Percentiles rank a stretch among this genome's conserved stretches.
These are phyloP conservation scores for Coelinius sp. DNA, from an alignment of 2,888 invertebrate genomes.

Conservation along the genomic window DNA sequence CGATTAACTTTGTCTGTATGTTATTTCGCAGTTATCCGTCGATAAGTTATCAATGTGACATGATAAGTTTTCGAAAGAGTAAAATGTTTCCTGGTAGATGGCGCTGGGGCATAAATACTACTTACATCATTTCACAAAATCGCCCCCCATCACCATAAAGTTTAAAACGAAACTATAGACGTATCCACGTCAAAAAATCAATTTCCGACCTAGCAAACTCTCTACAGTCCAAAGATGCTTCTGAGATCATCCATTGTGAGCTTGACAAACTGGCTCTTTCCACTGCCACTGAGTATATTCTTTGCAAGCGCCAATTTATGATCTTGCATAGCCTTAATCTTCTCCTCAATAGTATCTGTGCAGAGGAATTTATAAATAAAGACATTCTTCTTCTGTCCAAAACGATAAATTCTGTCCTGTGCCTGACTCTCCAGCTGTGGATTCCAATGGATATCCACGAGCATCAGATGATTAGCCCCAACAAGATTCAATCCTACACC, in stretches of 20 bases:
- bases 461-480: constrained; percentile 91
- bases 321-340: constrained; percentile 85
- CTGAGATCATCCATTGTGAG: constrained; percentile 78
- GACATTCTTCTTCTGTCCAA: constrained; percentile 89
- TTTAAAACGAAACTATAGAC: too few relatives aligned
- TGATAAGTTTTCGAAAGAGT: too few relatives aligned
- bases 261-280: constrained; percentile 77
- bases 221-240: not conserved
- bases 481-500: constrained; percentile 95
- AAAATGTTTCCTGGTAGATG: too few relatives aligned
- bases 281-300: constrained; percentile 82
- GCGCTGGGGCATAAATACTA: too few relatives aligned
- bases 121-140: too few relatives aligned
- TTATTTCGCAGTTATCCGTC: too few relatives aligned
- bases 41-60: too few relatives aligned
- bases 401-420: constrained; percentile 92
- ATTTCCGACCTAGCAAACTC: too few relatives aligned
- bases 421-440: constrained; percentile 96
- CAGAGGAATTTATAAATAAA: constrained; percentile 80
- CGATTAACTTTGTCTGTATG: too few relatives aligned
- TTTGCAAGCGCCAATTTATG: constrained; percentile 83
- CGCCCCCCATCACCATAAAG: too few relatives aligned
- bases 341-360: constrained; percentile 89
- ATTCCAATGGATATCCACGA: constrained; percentile 97
- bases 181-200: too few relatives aligned